Evolutionary conservation across 2,888 invertebrate species (phyloP), one percentile per base, ranked within the genome.

Genomic region (Platycheirus rosarum): DNA sequence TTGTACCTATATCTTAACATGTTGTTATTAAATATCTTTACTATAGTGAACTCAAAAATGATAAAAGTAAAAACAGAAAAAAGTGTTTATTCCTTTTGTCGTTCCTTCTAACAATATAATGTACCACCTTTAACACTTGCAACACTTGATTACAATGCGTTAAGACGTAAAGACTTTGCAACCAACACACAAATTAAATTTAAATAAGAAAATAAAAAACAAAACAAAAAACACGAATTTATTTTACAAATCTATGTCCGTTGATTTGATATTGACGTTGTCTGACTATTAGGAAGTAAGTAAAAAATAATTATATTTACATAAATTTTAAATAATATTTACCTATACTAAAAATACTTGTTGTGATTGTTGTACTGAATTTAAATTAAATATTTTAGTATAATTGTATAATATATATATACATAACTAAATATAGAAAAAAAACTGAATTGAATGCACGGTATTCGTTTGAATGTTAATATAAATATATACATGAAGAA

Each of bases 231-330:
- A 40, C 60, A 63, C 80, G 80, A 80, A 80, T 80, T 80, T 80
- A 80, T 62, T 71, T 76, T 70, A 80, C 60, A 71, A 69, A 62
- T 53, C 57, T 57, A 57, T 63, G 79, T 75, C 79, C 74, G 74
- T 80, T 75, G 6, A 40, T 53, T 68, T 60, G 29, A 60, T 6
- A 69, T 79, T 70, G 79, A 51, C 69, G 16, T 60, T 65, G 46
- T 40, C 57, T 70, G 46, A 70, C 48, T 60, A 55, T 80, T 60
- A 74, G 40, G 44, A 71, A 63, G 53, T 69, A 46, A 6, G 46
- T 60, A 73, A 13, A 60, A 73, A n/a, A n/a, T n/a, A n/a, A 73
- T 49, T 69, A 79, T 77, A 82, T 77, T 68, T 63, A 73, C 62
- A 77, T 62, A 75, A 63, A 65, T 14, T 68, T 35, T 16, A 48